Evolutionary conservation across 2,888 invertebrate genomes (phyloP), one percentile per base, ranked within the genome.

Genomic region (Reticulitermes lucifugus): DNA sequence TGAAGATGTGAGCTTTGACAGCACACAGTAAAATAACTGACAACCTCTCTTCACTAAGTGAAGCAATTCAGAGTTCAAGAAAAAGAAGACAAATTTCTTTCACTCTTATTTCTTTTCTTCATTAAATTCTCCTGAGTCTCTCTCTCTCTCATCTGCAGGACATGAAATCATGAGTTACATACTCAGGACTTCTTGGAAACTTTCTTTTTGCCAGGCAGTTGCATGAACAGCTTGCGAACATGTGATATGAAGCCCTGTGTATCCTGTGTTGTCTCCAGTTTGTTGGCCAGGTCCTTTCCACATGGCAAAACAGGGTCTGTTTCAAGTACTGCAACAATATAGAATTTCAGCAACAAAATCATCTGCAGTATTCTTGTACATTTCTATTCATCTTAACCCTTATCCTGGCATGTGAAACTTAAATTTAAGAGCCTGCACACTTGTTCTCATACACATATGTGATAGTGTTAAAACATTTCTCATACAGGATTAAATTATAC

Each of bases 261-360:
- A 22, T 83, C 83, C 60, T 83, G 71, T 25, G 83, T 73, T n/a
- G n/a, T 25, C 51, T 71, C 71, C 51, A 83, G 71, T 46, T 51
- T 46, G 25, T 51, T 46, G 25, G 71, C 70, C 71, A 83, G 83
- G 14, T 55, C 22, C 21, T 71, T 55, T 7, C n/a, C 46, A 46
- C 35, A 73, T 1, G 71, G 46, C 12, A 83, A 43, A n/a, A 14
- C 35, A 18, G 83, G 83, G 6, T 25, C 29, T 25, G 46, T 59
- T 70, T 25, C 83, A 43, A 83, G 14, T 51, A 83, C 83, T 83
- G 83, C n/a, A 83, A 83, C 6, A 29, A 35, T 2, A 51, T 1
- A 6, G 5, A 41, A 10, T 41, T 73, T 21, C 21, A 41, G 21
- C 21, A 41, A 0, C 12, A 35, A 29, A 73, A 3, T 41, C 21